phyloP scores from a whole-genome alignment of 2,797 vertebrate species.

The Natrix natrix region DNA sequence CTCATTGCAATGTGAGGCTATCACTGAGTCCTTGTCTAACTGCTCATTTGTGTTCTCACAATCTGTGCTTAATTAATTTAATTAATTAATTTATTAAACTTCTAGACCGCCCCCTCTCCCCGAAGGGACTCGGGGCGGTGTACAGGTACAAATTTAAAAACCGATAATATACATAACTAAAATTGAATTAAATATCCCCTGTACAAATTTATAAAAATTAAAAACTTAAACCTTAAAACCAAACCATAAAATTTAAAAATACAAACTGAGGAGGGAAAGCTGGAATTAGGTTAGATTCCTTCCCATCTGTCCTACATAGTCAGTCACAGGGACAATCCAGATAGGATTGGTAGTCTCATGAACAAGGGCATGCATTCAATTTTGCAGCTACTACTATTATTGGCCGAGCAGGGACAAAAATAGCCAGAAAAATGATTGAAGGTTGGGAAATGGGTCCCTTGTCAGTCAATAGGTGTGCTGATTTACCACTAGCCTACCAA shows the following conservation, averaged over 20 bases:
- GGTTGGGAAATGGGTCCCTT: neutral
- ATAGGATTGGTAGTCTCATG: neutral
- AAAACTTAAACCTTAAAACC: too few species aligned
- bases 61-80: too few species aligned
- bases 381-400: neutral
- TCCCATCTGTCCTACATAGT: neutral
- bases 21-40: neutral
- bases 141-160: too few species aligned
- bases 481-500: neutral
- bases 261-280: too few species aligned
- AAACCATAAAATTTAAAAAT: too few species aligned
- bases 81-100: too few species aligned
- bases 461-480: neutral
- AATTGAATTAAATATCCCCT: too few species aligned
- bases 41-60: neutral
- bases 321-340: neutral
- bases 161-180: too few species aligned
- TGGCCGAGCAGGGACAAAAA: neutral
- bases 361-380: neutral
- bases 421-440: neutral
- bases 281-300: too few species aligned
- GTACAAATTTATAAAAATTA: too few species aligned
- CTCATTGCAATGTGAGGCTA: neutral
- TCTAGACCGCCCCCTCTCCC: too few species aligned
- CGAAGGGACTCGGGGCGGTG: too few species aligned